phyloP scores from a whole-genome alignment of 2,797 vertebrate genomes.

The Knipowitschia caucasica region DNA sequence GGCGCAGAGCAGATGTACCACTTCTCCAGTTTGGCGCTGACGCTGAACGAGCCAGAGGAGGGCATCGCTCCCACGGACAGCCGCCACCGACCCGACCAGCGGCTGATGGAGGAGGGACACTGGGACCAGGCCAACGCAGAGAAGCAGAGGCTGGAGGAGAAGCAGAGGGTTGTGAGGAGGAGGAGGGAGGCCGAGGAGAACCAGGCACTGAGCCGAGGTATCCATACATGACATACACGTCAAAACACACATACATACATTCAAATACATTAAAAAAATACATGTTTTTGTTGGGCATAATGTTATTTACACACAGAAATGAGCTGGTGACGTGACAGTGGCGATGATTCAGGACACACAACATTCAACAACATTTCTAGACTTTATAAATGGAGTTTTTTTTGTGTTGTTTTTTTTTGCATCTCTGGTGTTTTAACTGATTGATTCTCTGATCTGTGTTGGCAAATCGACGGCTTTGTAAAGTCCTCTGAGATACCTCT shows the following conservation, averaged over 20 bases:
- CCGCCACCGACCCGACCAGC: constrained; percentile 89
- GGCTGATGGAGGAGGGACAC: constrained; percentile 92
- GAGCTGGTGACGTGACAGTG: too few relatives aligned
- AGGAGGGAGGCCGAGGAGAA: constrained; percentile 87
- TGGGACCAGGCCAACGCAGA: constrained; percentile 96
- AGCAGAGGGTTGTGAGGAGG: constrained; percentile 87
- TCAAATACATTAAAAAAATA: too few relatives aligned
- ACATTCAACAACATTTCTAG: too few relatives aligned
- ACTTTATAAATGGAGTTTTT: too few relatives aligned
- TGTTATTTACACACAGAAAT: too few relatives aligned
- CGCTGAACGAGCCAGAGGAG: constrained; percentile 86
- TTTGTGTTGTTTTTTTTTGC: too few relatives aligned
- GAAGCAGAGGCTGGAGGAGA: constrained; percentile 95
- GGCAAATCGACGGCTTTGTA: too few relatives aligned
- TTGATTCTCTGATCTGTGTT: too few relatives aligned
- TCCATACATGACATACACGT: background rate
- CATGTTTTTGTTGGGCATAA: too few relatives aligned
- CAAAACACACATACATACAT: background rate
- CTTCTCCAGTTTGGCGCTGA: constrained; percentile 91
- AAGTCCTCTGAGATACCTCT: too few relatives aligned
- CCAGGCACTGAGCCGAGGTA: constrained; percentile 86
- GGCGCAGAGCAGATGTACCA: constrained; percentile 97
- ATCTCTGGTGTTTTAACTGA: too few relatives aligned
- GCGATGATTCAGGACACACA: too few relatives aligned
- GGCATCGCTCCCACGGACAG: constrained; percentile 87